These are phyloP conservation scores for Zaprionus lineosus DNA, from an alignment of 2,888 invertebrate species.

Conservation along the genomic window DNA sequence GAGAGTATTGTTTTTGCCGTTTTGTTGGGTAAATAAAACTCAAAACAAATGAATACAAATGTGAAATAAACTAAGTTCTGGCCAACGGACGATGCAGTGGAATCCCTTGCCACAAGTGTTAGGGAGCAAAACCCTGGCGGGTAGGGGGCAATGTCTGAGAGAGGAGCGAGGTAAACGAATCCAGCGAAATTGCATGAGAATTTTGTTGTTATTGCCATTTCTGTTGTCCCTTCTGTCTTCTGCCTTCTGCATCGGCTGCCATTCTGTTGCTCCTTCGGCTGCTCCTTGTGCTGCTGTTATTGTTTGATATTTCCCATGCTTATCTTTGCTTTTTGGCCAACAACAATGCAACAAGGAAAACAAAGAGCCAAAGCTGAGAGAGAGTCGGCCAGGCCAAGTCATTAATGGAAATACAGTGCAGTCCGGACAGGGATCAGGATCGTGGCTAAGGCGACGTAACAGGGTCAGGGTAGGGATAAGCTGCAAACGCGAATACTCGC, in stretches of 20 bases:
- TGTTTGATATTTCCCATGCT: constrained; percentile 62
- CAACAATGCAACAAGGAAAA: constrained; percentile 34
- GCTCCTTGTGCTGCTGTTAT: constrained; percentile 41
- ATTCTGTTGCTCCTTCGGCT: neutral
- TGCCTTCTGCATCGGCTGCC: too few relatives aligned
- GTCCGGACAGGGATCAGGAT: neutral
- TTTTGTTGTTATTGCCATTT: constrained; percentile 15
- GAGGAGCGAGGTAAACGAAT: neutral
- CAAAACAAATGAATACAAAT: constrained; percentile 74
- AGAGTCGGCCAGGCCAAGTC: constrained; percentile 48
- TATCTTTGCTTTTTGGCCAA: constrained; percentile 53
- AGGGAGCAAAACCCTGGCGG: too few relatives aligned
- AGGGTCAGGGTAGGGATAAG: constrained; percentile 11
- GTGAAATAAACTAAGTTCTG: constrained; percentile 70
- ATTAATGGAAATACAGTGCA: constrained; percentile 48
- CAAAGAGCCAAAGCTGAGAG: constrained; percentile 37
- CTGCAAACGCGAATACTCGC: too few relatives aligned
- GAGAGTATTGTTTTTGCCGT: constrained; percentile 19
- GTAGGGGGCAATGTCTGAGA: neutral
- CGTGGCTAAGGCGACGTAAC: constrained; percentile 7
- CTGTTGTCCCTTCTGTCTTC: too few relatives aligned
- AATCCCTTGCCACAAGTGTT: constrained; percentile 8
- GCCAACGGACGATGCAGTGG: constrained; percentile 15
- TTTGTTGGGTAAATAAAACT: constrained; percentile 65
- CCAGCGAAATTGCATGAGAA: constrained; percentile 34